Conservation (phyloP, 2,797 vertebrate genomes). For the Taenioides sp. region DNA sequence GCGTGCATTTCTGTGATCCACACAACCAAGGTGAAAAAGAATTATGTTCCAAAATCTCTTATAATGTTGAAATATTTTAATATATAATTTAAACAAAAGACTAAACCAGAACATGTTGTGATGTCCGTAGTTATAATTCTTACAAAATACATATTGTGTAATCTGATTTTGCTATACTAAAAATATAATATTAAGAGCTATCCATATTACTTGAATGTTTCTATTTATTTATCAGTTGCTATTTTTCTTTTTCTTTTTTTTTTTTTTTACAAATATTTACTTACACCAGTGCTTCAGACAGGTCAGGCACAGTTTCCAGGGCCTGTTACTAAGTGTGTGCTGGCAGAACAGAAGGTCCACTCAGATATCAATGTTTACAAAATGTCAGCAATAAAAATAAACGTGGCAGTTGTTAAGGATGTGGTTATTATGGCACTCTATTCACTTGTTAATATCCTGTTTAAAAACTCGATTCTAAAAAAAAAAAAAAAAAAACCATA, state of each 20-base stretch:
- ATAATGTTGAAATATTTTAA: no score
- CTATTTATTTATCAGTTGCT: neutral
- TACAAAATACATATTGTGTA: no score
- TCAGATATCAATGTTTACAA: neutral
- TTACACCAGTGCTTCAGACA: neutral
- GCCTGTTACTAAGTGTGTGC: constrained; percentile 8
- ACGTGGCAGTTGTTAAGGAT: neutral
- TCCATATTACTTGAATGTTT: neutral
- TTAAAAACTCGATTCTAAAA: no score
- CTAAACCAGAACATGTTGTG: no score
- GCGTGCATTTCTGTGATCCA: neutral
- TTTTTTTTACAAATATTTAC: neutral
- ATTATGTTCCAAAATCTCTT: no score
- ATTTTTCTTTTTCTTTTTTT: neutral
- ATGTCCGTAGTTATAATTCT: no score
- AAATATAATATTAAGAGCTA: no score
- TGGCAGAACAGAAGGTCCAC: neutral
- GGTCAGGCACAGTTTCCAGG: neutral
- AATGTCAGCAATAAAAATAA: constrained; percentile 15
- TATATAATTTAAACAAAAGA: no score
- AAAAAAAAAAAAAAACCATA: no score
- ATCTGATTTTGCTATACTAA: no score
- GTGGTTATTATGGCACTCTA: no score
- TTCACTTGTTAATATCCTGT: no score
- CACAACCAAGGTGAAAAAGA: neutral